Evolutionary conservation across 2,888 invertebrate species (phyloP), one percentile per base, ranked within the genome.

Genomic region (Zhuqinia jingwanae): DNA sequence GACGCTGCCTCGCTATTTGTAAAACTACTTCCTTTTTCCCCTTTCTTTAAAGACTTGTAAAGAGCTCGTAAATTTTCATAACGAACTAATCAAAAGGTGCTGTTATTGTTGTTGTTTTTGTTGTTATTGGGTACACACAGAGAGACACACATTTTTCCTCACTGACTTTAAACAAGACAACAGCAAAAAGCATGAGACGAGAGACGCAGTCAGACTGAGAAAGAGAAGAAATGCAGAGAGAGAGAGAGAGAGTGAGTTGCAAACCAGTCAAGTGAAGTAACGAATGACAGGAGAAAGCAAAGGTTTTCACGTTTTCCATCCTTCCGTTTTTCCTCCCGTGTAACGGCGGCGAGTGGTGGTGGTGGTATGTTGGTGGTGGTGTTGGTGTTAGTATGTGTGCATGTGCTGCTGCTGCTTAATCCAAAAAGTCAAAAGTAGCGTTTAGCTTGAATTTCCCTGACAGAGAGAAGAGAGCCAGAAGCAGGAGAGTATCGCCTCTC

Each of bases 41-140:
- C 36, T 50, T 68, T 85, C 36, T 36, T 47, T n/a, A 70, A 73
- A 68, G 63, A 20, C 70, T 50, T 36, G 20, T 53, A 75, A 75
- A 60, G 50, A 45, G 47, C 27, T 80, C 85, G 85, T 86, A 86
- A 86, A 80, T 86, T 86, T 86, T 80, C 80, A 86, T 86, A 86
- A 86, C 85, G 76, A 86, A 80, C 85, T 86, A 86, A 86, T 86
- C 85, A 86, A 76, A 53, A 36, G 56, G 20, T 75, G 70, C 22
- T 47, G 47, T 45, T 25, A 22, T 36, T 2, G 36, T 47, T 36
- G 0, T 30, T 75, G 17, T 56, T n/a, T n/a, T n/a, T 47, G 13
- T 45, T 70, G 11, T 75, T 50, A 10, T 50, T 50, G 73, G 53
- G 53, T 20, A 17, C 42, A 56, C 70, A 17, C 47, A n/a, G n/a